phyloP scores from a whole-genome alignment of 2,888 invertebrate genomes.

The Lasioglossum calceatum region DNA sequence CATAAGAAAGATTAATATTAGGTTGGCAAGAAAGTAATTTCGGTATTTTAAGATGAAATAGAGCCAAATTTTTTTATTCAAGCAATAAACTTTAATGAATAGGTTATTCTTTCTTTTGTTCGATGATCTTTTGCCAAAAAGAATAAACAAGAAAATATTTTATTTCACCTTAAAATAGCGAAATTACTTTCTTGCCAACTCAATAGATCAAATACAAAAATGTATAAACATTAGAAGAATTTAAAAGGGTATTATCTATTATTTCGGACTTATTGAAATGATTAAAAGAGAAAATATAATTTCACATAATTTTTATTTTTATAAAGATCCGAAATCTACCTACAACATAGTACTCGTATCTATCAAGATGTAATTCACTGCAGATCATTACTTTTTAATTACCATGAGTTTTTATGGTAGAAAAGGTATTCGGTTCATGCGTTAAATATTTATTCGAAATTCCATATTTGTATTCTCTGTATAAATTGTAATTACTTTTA shows the following conservation, averaged over 20 bases:
- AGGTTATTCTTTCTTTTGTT: too few relatives aligned
- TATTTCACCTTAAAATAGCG: too few relatives aligned
- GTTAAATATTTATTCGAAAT: constrained; percentile 6
- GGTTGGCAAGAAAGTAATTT: too few relatives aligned
- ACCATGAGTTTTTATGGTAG: not conserved
- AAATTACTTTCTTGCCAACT: too few relatives aligned
- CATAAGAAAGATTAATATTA: not conserved
- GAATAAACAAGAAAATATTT: too few relatives aligned
- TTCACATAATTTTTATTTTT: not conserved
- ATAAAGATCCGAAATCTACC: not conserved
- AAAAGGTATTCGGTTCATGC: not conserved
- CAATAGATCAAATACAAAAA: not conserved
- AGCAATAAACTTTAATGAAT: too few relatives aligned
- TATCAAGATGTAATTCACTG: not conserved
- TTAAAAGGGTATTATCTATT: not conserved
- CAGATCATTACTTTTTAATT: not conserved
- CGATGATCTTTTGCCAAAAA: too few relatives aligned
- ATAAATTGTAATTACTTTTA: not conserved
- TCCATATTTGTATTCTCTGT: not conserved
- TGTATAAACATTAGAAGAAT: not conserved
- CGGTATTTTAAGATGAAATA: too few relatives aligned
- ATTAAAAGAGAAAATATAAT: not conserved
- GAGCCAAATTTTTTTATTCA: too few relatives aligned
- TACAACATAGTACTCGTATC: not conserved
- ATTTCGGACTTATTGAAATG: not conserved